Base-by-base conservation (phyloP, 1,140 invertebrate genomes). In the Alviniconcha marisindica region DNA sequence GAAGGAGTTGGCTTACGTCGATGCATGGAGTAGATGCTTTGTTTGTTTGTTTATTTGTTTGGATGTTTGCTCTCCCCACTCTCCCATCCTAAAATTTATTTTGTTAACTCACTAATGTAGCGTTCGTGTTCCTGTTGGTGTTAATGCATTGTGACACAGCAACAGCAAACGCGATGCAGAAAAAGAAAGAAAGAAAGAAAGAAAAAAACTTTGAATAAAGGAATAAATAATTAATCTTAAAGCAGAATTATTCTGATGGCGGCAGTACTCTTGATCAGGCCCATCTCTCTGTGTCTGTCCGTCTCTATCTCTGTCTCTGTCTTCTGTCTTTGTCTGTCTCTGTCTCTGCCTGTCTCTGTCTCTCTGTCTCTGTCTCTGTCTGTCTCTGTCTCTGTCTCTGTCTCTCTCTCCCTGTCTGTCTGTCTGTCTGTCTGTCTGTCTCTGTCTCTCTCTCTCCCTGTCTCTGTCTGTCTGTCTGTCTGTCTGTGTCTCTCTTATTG, bases 311-410 rank as follows among this genome's bases (percentile, higher is more conserved):
- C 54, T 60, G 21, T 60, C 54, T 60, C 14, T 60, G 3, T 5
- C 54, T 56, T 28, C 73, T 44, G n/a, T 44, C 15, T 76, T 42
- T 44, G 31, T 42, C 36, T 76, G 36, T 76, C 73, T 76, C 12
- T 38, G 18, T 44, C 5, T 48, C n/a, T 38, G 36, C n/a, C 36
- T 44, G 7, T 10, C 18, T 31, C n/a, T 56, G 1, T 18, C 71
- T 73, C 10, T 73, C 40, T 73, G 15, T 73, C 21, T 44, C 38
- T 73, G 10, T 73, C 38, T 3, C 5, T 42, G 15, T 73, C 5
- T 42, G 15, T 73, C 36, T 73, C 21, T 28, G 10, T 73, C 38
- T 73, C 38, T 42, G 2, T 42, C 71, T 42, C 2, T 42, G 40
- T 18, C 12, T 40, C 42, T 28, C 1, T 42, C 21, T 73, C 71